Evolutionary conservation across 2,888 invertebrate genomes (phyloP).

Genomic region (Drosophila multiciliata): DNA sequence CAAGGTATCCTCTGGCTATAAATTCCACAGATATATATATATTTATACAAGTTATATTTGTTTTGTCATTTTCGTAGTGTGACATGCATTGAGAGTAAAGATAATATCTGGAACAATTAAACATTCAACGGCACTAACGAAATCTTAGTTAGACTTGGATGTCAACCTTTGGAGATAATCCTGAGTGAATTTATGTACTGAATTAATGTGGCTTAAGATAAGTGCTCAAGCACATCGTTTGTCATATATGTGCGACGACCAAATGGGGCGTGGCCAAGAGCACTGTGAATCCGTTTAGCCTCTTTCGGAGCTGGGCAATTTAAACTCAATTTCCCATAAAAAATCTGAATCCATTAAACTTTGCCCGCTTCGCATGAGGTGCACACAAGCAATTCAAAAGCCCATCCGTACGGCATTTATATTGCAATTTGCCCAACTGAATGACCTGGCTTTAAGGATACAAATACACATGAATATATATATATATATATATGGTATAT

Average conservation of each 20-base stretch:
- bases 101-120: slow-evolving; percentile 9
- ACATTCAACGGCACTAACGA: background rate
- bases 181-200: slow-evolving; percentile 13
- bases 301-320: slow-evolving; percentile 48
- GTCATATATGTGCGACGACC: slow-evolving; percentile 8
- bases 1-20: background rate
- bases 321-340: slow-evolving; percentile 66
- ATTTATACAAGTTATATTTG: background rate
- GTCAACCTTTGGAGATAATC: slow-evolving; percentile 6
- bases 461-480: slow-evolving; percentile 10
- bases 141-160: background rate
- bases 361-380: slow-evolving; percentile 37
- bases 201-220: slow-evolving; percentile 29
- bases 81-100: slow-evolving; percentile 1
- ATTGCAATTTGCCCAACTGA: slow-evolving; percentile 49
- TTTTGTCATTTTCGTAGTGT: background rate
- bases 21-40: background rate
- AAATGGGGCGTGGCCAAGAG: slow-evolving; percentile 1
- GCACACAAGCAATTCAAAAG: slow-evolving; percentile 33
- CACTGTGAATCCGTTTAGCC: slow-evolving; percentile 20
- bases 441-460: slow-evolving; percentile 31
- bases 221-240: slow-evolving; percentile 18
- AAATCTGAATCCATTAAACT: slow-evolving; percentile 62
- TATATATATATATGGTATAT: background rate
- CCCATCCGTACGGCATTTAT: slow-evolving; percentile 38